Evolutionary conservation across 1,140 invertebrate species (phyloP).

Genomic region (Heliothis virescens): DNA sequence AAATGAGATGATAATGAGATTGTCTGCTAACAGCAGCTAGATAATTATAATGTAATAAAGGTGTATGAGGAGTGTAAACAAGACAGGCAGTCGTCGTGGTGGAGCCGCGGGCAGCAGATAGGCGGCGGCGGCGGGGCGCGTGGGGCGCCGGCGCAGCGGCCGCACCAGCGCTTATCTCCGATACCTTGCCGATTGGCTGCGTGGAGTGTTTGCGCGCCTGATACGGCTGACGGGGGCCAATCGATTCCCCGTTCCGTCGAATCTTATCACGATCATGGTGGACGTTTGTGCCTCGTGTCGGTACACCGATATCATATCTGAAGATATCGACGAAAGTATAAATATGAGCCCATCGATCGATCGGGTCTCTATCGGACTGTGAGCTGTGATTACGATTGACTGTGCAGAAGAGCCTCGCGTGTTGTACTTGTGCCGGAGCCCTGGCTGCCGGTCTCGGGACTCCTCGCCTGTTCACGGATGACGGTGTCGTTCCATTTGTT

Average conservation of each 20-base stretch:
- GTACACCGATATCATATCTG: constrained; percentile 81
- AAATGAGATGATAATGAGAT: constrained; percentile 68
- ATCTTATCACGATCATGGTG: constrained; percentile 84
- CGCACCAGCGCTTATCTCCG: constrained; percentile 67
- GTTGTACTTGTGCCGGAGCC: constrained; percentile 52
- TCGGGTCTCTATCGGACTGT: constrained; percentile 82
- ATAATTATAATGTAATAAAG: constrained; percentile 81
- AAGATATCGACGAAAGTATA: constrained; percentile 85
- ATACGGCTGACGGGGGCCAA: constrained; percentile 77
- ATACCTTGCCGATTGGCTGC: constrained; percentile 78
- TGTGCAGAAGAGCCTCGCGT: constrained; percentile 54
- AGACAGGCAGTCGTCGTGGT: constrained; percentile 66
- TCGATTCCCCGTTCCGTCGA: constrained; percentile 76
- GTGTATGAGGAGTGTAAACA: constrained; percentile 81
- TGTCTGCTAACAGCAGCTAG: constrained; percentile 75
- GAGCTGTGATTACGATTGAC: constrained; percentile 75
- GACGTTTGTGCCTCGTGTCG: constrained; percentile 80
- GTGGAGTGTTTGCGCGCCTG: constrained; percentile 81
- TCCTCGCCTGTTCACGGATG: constrained; percentile 7
- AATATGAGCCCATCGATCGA: constrained; percentile 85
- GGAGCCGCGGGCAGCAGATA: constrained; percentile 71
- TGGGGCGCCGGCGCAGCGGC: constrained; percentile 52
- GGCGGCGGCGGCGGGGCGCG: constrained; percentile 45
- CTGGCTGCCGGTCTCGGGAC: constrained; percentile 6
- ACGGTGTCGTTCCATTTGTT: constrained; percentile 34